Evolutionary conservation across 2,888 invertebrate genomes (phyloP).

Genomic region (Phortica magna): DNA sequence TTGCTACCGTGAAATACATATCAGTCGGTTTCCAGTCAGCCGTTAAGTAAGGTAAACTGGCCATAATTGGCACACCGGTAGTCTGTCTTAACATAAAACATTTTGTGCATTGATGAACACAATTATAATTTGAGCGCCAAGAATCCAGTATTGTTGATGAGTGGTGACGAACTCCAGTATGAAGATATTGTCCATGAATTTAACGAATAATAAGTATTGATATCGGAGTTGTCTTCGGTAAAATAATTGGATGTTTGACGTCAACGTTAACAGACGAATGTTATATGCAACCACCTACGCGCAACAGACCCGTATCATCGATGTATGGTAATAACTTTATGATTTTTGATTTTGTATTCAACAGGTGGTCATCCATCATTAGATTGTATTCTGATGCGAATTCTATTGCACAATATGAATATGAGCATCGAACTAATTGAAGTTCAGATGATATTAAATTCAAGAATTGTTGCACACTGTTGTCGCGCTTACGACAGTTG

Average conservation of each 20-base stretch:
- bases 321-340: background rate
- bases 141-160: conserved; percentile 43
- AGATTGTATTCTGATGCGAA: background rate
- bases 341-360: background rate
- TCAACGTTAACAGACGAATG: conserved; percentile 21
- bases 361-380: background rate
- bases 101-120: conserved; percentile 31
- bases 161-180: conserved; percentile 34
- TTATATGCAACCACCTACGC: conserved; percentile 10
- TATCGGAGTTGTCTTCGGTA: conserved; percentile 27
- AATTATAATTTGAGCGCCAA: conserved; percentile 38
- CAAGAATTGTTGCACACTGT: background rate
- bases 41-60: conserved; percentile 38
- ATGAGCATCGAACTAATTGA: background rate
- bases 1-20: conserved; percentile 35
- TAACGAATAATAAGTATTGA: conserved; percentile 34
- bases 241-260: conserved; percentile 37
- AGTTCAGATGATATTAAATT: background rate
- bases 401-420: background rate
- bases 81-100: conserved; percentile 44
- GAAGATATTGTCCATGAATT: conserved; percentile 33
- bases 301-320: background rate
- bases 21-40: conserved; percentile 32
- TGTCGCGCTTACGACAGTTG: background rate
- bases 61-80: conserved; percentile 39